A percentile compares a stretch with the other conserved stretches of the same genome.
phyloP scores from a whole-genome alignment of 2,888 invertebrate species.

The Cepaea hortensis region DNA sequence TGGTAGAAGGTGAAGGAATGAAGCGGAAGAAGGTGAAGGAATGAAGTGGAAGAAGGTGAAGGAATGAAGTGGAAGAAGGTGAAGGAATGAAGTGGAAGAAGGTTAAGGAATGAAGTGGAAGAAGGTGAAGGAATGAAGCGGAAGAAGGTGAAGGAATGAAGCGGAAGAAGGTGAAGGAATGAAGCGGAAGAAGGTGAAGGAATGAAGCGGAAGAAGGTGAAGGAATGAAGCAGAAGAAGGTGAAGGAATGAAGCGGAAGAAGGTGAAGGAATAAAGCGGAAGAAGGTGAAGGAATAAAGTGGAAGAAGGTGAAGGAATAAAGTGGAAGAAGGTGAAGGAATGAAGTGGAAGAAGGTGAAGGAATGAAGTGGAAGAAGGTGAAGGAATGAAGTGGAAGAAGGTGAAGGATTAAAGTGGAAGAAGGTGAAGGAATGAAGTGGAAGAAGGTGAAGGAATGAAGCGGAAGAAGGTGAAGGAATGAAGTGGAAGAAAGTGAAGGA shows the following conservation, averaged over 20 bases:
- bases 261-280: background rate
- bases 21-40: background rate
- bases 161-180: background rate
- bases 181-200: background rate
- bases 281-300: background rate
- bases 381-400: no score
- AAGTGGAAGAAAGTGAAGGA: no score
- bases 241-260: background rate
- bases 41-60: background rate
- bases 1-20: background rate
- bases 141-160: background rate
- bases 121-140: background rate
- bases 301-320: no score
- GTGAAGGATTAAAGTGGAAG: no score
- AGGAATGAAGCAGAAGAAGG: background rate
- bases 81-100: background rate
- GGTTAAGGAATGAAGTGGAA: background rate
- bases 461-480: no score
- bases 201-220: background rate
- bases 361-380: no score
- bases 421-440: no score
- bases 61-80: background rate
- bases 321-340: no score
- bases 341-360: no score
- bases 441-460: no score